Evolutionary conservation across 2,113 vertebrate species (phyloP).

Genomic region (Ctenomys sociabilis): DNA sequence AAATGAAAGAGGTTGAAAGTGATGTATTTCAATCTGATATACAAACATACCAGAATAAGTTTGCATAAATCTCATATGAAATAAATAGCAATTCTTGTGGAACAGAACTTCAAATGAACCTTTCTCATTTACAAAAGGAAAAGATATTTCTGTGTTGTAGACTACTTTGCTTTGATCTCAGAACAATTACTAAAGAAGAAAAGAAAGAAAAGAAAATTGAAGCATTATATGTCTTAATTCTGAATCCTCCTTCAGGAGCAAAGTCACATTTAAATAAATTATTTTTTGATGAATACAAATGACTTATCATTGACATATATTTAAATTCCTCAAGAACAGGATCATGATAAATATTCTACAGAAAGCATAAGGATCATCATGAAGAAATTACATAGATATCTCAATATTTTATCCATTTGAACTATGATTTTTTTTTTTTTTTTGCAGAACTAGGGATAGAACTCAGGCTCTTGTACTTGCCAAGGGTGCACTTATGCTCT

Average conservation of each 20-base stretch:
- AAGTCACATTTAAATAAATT: not conserved
- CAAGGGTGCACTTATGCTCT: too few relatives aligned
- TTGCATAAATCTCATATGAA: not conserved
- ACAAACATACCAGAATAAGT: not conserved
- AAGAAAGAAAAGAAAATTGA: not conserved
- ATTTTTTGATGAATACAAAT: not conserved
- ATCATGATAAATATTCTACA: not conserved
- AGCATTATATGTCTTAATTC: not conserved
- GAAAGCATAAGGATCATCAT: not conserved
- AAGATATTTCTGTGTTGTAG: not conserved
- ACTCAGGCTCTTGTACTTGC: too few relatives aligned
- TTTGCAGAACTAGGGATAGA: too few relatives aligned
- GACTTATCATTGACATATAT: not conserved
- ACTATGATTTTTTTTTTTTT: too few relatives aligned
- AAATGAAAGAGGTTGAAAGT: not conserved
- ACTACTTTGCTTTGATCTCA: not conserved
- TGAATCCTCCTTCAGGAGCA: not conserved
- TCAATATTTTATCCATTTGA: constrained; percentile 55
- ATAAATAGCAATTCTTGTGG: not conserved
- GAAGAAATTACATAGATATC: constrained; percentile 25
- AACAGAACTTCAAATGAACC: not conserved
- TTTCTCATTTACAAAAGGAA: not conserved
- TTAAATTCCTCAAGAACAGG: constrained; percentile 13
- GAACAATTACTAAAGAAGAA: not conserved
- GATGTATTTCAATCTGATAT: not conserved